Evolutionary conservation across 2,113 vertebrate species (phyloP).

Genomic region (Illadopsis cleaveri): DNA sequence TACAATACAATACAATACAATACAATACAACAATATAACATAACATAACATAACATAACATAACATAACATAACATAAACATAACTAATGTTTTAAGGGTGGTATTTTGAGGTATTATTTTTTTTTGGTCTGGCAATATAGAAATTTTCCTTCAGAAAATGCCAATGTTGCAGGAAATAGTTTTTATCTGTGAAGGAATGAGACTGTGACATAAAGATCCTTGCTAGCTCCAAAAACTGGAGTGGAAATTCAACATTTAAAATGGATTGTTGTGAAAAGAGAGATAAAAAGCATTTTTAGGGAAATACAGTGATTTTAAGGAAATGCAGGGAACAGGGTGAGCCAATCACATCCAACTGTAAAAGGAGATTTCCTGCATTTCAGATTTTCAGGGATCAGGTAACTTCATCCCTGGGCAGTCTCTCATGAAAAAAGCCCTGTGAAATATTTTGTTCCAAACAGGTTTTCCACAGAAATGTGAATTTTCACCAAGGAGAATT

Average conservation of each 20-base stretch:
- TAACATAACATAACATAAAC: not conserved
- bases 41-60: accelerated
- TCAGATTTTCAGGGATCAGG: not conserved
- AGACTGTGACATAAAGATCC: not conserved
- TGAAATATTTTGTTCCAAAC: not conserved
- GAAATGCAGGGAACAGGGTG: not conserved
- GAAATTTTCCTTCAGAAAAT: not conserved
- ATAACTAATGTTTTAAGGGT: too few species aligned
- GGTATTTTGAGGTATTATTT: too few species aligned
- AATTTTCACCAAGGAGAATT: not conserved
- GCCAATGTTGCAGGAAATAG: not conserved
- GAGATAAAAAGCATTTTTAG: not conserved
- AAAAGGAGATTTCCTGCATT: not conserved
- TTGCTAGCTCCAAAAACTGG: not conserved
- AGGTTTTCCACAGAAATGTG: not conserved
- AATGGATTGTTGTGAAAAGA: not conserved
- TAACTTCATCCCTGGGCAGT: not conserved
- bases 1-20: not conserved
- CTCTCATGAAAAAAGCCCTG: not conserved
- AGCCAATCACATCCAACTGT: not conserved
- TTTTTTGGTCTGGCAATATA: not conserved
- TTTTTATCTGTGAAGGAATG: not conserved
- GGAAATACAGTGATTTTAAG: not conserved
- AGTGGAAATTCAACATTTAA: not conserved
- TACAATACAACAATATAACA: not conserved